Evolutionary conservation across 2,797 vertebrate genomes (phyloP).

Genomic region (Mus caroli): DNA sequence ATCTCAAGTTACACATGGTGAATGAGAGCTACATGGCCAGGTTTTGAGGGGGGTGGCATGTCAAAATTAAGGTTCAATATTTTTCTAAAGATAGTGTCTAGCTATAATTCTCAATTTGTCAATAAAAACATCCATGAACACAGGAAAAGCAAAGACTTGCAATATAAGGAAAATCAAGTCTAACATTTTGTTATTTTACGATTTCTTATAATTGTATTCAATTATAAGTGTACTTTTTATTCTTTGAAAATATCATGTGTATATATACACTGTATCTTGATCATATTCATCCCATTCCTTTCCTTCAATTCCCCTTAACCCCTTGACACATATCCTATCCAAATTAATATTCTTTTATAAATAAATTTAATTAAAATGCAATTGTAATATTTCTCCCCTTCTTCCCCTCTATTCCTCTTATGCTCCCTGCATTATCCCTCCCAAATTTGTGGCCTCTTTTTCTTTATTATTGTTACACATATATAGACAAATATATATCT

Average conservation of each 20-base stretch:
- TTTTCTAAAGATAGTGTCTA: constrained; percentile 43
- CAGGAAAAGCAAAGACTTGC: constrained; percentile 50
- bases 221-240: constrained; percentile 27
- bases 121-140: constrained; percentile 50
- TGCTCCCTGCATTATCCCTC: not conserved
- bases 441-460: not conserved
- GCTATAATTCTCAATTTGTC: constrained; percentile 51
- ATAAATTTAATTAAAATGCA: not conserved
- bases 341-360: not conserved
- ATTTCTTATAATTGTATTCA: constrained; percentile 42
- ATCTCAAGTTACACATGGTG: constrained; percentile 30
- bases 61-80: constrained; percentile 61
- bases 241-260: not conserved
- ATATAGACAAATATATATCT: not conserved
- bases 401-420: not conserved
- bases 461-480: not conserved
- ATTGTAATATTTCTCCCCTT: not conserved
- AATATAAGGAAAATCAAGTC: constrained; percentile 41
- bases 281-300: not conserved
- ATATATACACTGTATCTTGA: not conserved
- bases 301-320: not conserved
- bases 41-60: not conserved
- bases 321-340: not conserved
- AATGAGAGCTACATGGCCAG: constrained; percentile 15
- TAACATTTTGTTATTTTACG: constrained; percentile 50